Conservation (phyloP, 2,888 invertebrate genomes). For the Mycalesis mineus region DNA sequence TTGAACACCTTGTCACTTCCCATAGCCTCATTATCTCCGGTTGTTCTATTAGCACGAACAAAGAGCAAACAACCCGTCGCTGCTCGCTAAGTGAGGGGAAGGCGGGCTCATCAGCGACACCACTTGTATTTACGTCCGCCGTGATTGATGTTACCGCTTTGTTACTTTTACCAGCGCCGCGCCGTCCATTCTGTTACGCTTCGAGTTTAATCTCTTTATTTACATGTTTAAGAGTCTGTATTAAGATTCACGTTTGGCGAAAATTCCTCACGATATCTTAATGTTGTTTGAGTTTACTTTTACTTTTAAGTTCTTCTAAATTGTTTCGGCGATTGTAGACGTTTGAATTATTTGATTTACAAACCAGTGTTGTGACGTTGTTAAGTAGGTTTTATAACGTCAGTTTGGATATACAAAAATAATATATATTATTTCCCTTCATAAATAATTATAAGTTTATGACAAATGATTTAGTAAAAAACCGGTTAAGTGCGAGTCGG, state of each 20-base stretch:
- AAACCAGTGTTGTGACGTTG: too few species aligned
- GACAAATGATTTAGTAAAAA: too few species aligned
- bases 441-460: too few species aligned
- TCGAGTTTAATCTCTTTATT: conserved; percentile 14
- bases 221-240: conserved; percentile 3
- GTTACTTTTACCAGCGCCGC: conserved; percentile 17
- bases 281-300: neutral
- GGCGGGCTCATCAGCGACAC: conserved; percentile 17
- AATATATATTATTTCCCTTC: too few species aligned
- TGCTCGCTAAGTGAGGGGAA: conserved; percentile 2
- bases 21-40: too few species aligned
- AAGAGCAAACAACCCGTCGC: neutral
- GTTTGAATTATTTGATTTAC: too few species aligned
- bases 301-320: neutral
- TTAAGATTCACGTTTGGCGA: conserved; percentile 3
- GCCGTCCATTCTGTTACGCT: conserved; percentile 10
- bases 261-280: neutral
- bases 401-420: too few species aligned
- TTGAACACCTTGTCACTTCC: too few species aligned
- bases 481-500: too few species aligned
- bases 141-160: conserved; percentile 25
- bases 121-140: conserved; percentile 17
- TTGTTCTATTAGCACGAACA: neutral
- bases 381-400: too few species aligned
- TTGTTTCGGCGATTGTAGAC: too few species aligned